These are phyloP conservation scores for Scaptomyza polygonia DNA, from an alignment of 2,888 invertebrate genomes.

Conservation along the genomic window DNA sequence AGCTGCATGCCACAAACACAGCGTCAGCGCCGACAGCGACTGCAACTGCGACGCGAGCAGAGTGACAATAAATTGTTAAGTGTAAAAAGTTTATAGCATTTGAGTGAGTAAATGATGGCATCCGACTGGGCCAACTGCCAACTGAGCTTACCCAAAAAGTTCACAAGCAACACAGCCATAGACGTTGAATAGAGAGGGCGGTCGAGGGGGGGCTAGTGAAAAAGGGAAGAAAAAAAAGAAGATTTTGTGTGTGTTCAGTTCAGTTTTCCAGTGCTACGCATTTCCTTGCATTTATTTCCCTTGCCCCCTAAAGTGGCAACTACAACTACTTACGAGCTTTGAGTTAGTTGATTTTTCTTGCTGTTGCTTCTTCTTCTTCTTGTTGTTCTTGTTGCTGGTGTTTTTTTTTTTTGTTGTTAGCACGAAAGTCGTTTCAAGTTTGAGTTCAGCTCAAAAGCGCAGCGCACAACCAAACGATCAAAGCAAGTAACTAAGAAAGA, in stretches of 20 bases:
- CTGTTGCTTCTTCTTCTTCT: no score
- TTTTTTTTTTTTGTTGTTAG: background rate
- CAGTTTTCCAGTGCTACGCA: slow-evolving; percentile 8
- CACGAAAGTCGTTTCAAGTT: slow-evolving; percentile 43
- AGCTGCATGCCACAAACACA: slow-evolving; percentile 44
- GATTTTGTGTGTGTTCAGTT: slow-evolving; percentile 53
- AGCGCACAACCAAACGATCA: slow-evolving; percentile 26
- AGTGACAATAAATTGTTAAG: slow-evolving; percentile 78
- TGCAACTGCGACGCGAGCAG: slow-evolving; percentile 36
- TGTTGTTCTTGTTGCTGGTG: background rate
- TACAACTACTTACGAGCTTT: slow-evolving; percentile 30
- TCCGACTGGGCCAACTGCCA: slow-evolving; percentile 39
- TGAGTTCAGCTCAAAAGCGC: slow-evolving; percentile 53
- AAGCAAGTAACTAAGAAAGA: no score
- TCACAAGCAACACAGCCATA: slow-evolving; percentile 8
- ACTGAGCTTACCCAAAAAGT: slow-evolving; percentile 51
- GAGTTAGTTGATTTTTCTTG: slow-evolving; percentile 32
- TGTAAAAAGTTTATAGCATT: slow-evolving; percentile 76
- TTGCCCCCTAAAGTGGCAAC: slow-evolving; percentile 27
- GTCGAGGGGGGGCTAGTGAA: background rate
- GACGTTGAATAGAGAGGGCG: no score
- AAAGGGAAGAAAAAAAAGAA: slow-evolving; percentile 8
- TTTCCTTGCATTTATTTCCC: slow-evolving; percentile 37
- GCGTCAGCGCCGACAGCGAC: slow-evolving; percentile 14
- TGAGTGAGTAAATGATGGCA: slow-evolving; percentile 75